Conservation (phyloP, 2,888 invertebrate species). For the Cosmia trapezina region DNA sequence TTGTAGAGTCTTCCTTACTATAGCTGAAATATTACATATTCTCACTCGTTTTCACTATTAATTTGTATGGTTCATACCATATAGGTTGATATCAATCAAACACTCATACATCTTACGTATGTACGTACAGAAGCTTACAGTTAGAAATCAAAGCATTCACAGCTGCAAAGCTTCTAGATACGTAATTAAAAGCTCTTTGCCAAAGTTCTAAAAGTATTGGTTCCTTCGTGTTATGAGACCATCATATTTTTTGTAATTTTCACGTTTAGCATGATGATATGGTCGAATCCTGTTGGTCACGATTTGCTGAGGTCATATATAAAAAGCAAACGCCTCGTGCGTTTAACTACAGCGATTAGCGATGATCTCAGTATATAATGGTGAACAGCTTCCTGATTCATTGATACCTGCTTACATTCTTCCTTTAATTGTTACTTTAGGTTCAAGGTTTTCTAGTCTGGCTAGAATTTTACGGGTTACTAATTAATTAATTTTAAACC, state of each 20-base stretch:
- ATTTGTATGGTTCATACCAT: neutral
- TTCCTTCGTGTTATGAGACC: neutral
- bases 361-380: constrained; percentile 75
- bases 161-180: neutral
- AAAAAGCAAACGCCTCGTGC: constrained; percentile 55
- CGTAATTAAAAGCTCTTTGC: neutral
- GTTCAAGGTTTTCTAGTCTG: constrained; percentile 17
- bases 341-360: constrained; percentile 57
- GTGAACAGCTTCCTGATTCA: constrained; percentile 59
- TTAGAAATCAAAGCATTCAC: neutral
- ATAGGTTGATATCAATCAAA: neutral
- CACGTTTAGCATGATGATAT: constrained; percentile 21
- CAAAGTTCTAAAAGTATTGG: neutral
- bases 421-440: constrained; percentile 40
- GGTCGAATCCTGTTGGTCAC: constrained; percentile 64
- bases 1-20: neutral
- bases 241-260: constrained; percentile 35
- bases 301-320: constrained; percentile 68
- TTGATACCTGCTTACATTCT: constrained; percentile 33
- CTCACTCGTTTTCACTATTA: neutral
- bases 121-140: neutral
- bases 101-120: neutral
- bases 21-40: neutral
- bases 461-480: constrained; percentile 2
- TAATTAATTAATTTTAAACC: constrained; percentile 1